phyloP scores from a whole-genome alignment of 2,113 vertebrate species.

The Corythoichthys intestinalis region DNA sequence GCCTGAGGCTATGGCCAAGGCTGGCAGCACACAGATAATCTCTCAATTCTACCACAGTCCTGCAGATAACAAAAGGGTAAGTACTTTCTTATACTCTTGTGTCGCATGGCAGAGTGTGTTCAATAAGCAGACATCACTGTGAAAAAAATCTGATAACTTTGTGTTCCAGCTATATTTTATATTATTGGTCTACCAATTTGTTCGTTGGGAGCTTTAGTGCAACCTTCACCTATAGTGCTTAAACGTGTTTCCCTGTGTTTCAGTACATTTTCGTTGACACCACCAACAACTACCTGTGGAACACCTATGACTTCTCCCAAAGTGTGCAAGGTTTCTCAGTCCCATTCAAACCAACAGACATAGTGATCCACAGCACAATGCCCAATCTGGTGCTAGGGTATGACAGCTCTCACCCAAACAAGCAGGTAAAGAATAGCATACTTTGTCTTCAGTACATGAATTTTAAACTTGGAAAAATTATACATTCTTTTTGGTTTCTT shows the following conservation, averaged over 20 bases:
- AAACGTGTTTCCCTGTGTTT: not conserved
- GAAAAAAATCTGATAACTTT: no score
- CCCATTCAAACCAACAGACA: conserved; percentile 88
- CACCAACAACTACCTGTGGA: conserved; percentile 86
- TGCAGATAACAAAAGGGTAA: conserved; percentile 89
- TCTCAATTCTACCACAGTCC: conserved; percentile 98
- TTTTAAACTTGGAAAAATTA: not conserved
- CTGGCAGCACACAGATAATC: conserved; percentile 77
- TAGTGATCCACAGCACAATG: conserved; percentile 83
- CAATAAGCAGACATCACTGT: not conserved
- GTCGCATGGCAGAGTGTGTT: not conserved
- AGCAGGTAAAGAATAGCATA: conserved; percentile 76
- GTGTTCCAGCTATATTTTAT: no score
- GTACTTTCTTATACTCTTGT: conserved; percentile 21
- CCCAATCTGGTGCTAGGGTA: conserved; percentile 87
- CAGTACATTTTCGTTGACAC: conserved; percentile 95
- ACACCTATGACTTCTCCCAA: conserved; percentile 89
- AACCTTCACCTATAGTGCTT: not conserved
- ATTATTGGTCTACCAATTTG: no score
- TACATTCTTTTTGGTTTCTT: not conserved
- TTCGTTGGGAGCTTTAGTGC: no score
- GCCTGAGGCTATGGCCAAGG: conserved; percentile 48
- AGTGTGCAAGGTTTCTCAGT: conserved; percentile 82
- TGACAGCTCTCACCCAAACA: conserved; percentile 89
- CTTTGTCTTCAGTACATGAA: not conserved